Base-by-base conservation (phyloP, 2,113 vertebrate species). In the Toxotes jaculatrix region DNA sequence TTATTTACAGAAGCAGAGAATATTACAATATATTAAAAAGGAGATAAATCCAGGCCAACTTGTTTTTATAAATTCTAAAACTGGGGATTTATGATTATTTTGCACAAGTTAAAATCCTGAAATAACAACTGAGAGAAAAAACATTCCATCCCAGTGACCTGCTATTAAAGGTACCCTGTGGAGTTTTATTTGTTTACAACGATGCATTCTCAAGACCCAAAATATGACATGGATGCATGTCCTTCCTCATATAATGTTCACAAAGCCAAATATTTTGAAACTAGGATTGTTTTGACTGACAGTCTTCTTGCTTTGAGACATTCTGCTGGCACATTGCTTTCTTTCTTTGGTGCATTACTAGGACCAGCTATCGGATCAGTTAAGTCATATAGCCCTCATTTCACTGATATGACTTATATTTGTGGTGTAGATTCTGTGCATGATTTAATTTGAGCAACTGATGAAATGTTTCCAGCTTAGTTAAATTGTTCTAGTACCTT, bases 181-280 rank as follows among this genome's bases (percentile, higher is more conserved):
- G 4, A 14, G 43, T 45, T 45, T 40, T 40, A 40, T 40, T 40
- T 40, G 38, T 40, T 40, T 40, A 40, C 38, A 7, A 45, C 14
- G 17, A 21, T 51, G 11, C 32, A 32, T 56, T 72, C n/a, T 62
- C 21, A 40, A 74, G 4, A 36, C 23, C 11, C 1, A 14, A 68
- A 51, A 34, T 53, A 64, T 56, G 7, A 23, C 56, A 36, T 62
- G 2, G 63, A 31, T 56, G 40, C 16, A 63, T 63, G 53, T 76
- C 55, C n/a, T n/a, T 67, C 47, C 23, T 57, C 21, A 32, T 70
- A 14, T 27, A 70, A 57, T 59, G 56, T 77, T 72, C 45, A n/a
- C 21, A 61, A 40, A 71, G 13, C 11, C 49, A 72, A 73, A 77
- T 77, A 56, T 80, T 65, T 86, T 57, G 13, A 31, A 53, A 23